These are phyloP conservation scores for Pachydiplax longipennis DNA, from an alignment of 2,888 invertebrate genomes.

Conservation along the genomic window DNA sequence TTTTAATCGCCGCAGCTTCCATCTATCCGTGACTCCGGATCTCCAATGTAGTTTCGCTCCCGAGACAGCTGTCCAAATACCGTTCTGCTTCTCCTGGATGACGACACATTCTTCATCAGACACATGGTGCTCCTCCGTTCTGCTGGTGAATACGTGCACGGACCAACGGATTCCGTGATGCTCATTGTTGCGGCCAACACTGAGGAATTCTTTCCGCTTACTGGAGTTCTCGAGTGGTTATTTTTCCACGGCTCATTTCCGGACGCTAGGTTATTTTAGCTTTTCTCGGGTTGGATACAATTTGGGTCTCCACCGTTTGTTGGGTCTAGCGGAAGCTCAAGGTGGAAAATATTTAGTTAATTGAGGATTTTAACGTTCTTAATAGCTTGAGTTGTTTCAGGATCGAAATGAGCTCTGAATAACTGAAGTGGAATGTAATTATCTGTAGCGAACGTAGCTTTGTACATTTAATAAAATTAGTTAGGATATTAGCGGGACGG, in stretches of 20 bases:
- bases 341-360: no score
- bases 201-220: neutral
- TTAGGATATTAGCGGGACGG: no score
- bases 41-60: neutral
- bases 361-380: no score
- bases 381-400: no score
- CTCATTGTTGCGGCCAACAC: neutral
- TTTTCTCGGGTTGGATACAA: neutral
- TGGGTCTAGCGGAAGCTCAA: no score
- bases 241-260: neutral
- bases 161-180: neutral
- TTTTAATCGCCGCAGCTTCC: neutral
- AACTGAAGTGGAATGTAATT: no score
- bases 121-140: neutral
- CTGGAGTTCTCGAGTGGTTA: neutral
- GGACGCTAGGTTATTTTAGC: neutral
- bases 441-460: no score
- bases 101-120: conserved; percentile 21
- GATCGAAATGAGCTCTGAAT: no score
- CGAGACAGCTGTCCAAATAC: conserved; percentile 39
- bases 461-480: no score
- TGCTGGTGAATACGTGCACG: neutral
- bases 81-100: neutral
- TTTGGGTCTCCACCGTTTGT: neutral
- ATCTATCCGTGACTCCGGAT: neutral